phyloP scores from a whole-genome alignment of 2,797 vertebrate genomes.

The Peromyscus melanophrys region DNA sequence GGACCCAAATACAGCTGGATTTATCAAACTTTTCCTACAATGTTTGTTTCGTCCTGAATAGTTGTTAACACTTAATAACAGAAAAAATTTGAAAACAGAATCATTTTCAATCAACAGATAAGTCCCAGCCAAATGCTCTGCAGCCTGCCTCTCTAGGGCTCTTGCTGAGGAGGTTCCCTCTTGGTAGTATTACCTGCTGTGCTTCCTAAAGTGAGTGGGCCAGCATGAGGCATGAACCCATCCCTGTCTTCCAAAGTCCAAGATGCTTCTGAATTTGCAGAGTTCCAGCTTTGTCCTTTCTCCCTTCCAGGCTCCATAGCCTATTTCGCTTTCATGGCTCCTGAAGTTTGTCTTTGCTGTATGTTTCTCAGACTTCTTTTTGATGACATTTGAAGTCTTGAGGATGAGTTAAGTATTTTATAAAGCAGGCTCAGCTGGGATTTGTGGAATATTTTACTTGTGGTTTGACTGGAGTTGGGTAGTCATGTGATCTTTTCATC shows the following conservation, averaged over 20 bases:
- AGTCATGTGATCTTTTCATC: not conserved
- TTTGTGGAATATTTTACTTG: not conserved
- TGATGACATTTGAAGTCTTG: not conserved
- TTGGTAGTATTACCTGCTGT: fast-evolving
- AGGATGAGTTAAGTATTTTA: not conserved
- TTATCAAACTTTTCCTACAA: not conserved
- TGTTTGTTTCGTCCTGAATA: not conserved
- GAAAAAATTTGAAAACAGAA: not conserved
- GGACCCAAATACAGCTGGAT: not conserved
- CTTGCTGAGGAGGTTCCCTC: not conserved
- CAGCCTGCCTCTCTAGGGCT: not conserved
- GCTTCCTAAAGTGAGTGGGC: fast-evolving
- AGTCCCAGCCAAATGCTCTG: too few relatives aligned
- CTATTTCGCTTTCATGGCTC: fast-evolving
- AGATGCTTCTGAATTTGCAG: too few relatives aligned
- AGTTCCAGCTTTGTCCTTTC: fast-evolving
- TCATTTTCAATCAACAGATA: not conserved
- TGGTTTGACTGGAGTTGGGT: not conserved
- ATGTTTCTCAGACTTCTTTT: not conserved
- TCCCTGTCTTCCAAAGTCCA: fast-evolving
- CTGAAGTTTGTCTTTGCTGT: fast-evolving
- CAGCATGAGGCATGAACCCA: fast-evolving
- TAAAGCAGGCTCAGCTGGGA: not conserved
- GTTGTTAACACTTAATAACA: not conserved
- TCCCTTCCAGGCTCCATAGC: fast-evolving